Conservation (phyloP, 2,888 invertebrate species). For the Alsophila aescularia region DNA sequence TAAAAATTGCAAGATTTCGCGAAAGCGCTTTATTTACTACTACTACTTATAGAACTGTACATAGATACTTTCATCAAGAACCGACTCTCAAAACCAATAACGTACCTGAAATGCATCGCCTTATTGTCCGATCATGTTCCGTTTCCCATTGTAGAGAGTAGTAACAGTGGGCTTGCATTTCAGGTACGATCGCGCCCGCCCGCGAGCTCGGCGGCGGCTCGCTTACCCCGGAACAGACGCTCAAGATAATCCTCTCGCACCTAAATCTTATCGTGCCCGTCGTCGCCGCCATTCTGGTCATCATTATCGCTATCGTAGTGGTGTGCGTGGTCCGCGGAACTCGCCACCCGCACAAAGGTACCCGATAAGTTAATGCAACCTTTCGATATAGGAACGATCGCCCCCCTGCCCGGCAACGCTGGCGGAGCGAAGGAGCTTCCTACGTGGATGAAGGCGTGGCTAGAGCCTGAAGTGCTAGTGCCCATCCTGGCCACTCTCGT, state of each 20-base stretch:
- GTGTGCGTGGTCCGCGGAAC: conserved; percentile 95
- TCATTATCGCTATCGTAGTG: conserved; percentile 96
- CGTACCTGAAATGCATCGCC: conserved; percentile 83
- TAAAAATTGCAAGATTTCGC: too few relatives aligned
- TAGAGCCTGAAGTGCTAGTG: conserved; percentile 95
- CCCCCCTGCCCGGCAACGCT: conserved; percentile 88
- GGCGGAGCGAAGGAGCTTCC: conserved; percentile 76
- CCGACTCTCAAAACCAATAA: conserved; percentile 1
- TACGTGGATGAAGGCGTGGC: conserved; percentile 93
- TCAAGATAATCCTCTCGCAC: conserved; percentile 94
- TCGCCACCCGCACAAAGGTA: conserved; percentile 94
- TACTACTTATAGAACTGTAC: too few relatives aligned
- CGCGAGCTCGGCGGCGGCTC: conserved; percentile 89
- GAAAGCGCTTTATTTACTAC: too few relatives aligned
- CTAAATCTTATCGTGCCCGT: conserved; percentile 97
- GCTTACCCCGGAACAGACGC: conserved; percentile 91
- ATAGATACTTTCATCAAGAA: not conserved
- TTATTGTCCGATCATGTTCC: conserved; percentile 32
- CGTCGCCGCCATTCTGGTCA: conserved; percentile 95
- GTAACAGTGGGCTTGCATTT: conserved; percentile 83
- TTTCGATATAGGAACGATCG: conserved; percentile 88
- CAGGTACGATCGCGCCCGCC: conserved; percentile 96
- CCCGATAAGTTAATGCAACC: conserved; percentile 29
- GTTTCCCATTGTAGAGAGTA: conserved; percentile 10
- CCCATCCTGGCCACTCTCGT: conserved; percentile 95